Percentiles rank a stretch among this genome's conserved stretches.
These are phyloP conservation scores for Urophycis tenuis DNA, from an alignment of 2,797 vertebrate genomes.

Conservation along the genomic window DNA sequence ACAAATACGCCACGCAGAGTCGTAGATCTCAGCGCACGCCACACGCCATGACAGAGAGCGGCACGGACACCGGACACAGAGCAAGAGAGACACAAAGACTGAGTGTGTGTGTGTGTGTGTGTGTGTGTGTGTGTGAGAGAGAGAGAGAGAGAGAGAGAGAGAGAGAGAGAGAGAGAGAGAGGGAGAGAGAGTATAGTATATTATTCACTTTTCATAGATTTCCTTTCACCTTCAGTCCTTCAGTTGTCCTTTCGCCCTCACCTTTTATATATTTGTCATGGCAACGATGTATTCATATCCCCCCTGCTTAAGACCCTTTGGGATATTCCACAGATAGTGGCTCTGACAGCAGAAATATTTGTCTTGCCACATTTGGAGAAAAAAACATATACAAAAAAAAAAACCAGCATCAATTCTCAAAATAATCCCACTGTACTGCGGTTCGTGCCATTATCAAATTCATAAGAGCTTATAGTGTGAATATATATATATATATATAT, in stretches of 20 bases:
- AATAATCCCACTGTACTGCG: not conserved
- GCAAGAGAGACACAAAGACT: not conserved
- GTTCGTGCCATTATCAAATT: not conserved
- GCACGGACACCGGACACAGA: not conserved
- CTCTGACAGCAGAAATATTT: not conserved
- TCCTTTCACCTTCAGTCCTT: slow-evolving; percentile 2
- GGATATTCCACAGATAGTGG: slow-evolving; percentile 1
- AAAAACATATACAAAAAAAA: not conserved
- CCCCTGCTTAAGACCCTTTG: not conserved
- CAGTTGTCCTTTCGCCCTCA: slow-evolving; percentile 3
- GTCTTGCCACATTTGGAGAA: not conserved
- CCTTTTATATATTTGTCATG: slow-evolving; percentile 3
- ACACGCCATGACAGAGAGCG: slow-evolving; percentile 5
- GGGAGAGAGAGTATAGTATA: not conserved
- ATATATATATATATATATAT: no score
- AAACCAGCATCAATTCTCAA: not conserved
- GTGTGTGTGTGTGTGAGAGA: not conserved
- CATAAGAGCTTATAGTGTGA: not conserved
- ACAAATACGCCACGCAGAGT: slow-evolving; percentile 21
- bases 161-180: not conserved
- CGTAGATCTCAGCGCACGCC: slow-evolving; percentile 14
- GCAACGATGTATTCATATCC: not conserved
- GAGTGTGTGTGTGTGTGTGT: slow-evolving; percentile 1
- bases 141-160: slow-evolving; percentile 9
- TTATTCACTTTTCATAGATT: slow-evolving; percentile 2